Evolutionary conservation across 1,140 invertebrate genomes (phyloP), one percentile per base, ranked within the genome.

Genomic region (Procambarus virginalis): DNA sequence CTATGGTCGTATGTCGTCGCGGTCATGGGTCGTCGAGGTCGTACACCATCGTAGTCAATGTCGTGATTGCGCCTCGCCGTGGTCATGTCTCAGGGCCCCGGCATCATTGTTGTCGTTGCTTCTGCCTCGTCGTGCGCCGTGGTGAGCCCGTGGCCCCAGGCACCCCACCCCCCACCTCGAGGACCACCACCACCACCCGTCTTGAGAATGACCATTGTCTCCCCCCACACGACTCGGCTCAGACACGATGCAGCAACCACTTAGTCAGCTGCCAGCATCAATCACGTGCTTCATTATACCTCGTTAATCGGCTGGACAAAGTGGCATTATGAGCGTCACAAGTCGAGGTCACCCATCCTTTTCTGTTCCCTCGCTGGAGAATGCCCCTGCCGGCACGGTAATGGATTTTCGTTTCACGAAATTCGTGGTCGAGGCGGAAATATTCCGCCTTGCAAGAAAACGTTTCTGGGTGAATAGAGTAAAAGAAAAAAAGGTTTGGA

Each of bases 261-360:
- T 64, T 64, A 64, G 60, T 64, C 60, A 64, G 60, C 60, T 64
- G 60, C 60, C 60, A 64, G 0, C 60, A 64, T 64, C 60, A 64
- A 64, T 64, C 60, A 64, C 17, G 20, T 17, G 60, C 12, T 17
- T 64, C 60, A 64, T 64, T 64, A 64, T 64, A 64, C 17, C 60
- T 64, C 60, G 60, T 64, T 64, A 64, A 64, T 64, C 60, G 60
- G 60, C 60, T 64, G 60, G 60, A 64, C 60, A 64, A 64, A 64
- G 60, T 64, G 60, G 60, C 60, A 64, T 64, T 64, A 64, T 64
- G 60, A 0, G 4, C 12, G 60, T 17, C 60, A 20, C 60, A 64
- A 17, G 12, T 17, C 12, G 17, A 20, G 60, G 17, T 64, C 60
- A 34, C 34, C 34, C 34, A 34, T 34, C 34, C 60, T 17, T 64